These are phyloP conservation scores for Anisognathus igniventris DNA, from an alignment of 2,797 vertebrate species.

Conservation along the genomic window DNA sequence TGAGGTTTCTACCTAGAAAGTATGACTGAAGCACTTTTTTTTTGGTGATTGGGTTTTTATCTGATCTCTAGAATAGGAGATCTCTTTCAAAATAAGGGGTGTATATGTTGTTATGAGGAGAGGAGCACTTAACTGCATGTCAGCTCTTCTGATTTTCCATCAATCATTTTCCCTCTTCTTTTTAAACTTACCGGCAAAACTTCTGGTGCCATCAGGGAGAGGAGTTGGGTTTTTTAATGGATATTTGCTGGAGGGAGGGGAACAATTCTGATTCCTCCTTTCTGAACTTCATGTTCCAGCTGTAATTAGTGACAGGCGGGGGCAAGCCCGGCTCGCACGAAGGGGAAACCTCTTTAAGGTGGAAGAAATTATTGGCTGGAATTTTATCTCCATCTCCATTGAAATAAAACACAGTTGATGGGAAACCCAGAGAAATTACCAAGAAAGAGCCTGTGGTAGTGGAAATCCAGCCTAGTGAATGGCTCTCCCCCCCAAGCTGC, in stretches of 20 bases:
- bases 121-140: background rate
- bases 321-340: constrained; percentile 56
- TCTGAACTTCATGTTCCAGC: constrained; percentile 67
- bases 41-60: background rate
- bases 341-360: constrained; percentile 40
- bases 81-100: background rate
- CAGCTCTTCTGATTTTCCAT: background rate
- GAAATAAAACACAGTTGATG: background rate
- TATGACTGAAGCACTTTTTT: background rate
- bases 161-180: background rate
- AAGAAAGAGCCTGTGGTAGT: background rate
- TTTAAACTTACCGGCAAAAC: background rate
- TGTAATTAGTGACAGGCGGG: constrained; percentile 71
- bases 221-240: background rate
- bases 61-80: background rate
- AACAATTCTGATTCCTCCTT: constrained; percentile 38
- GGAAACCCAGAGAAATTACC: background rate
- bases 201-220: background rate
- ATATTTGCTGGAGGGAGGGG: constrained; percentile 38
- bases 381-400: background rate
- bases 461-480: background rate
- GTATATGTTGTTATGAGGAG: background rate
- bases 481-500: background rate
- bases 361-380: constrained; percentile 11
- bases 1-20: background rate